Evolutionary conservation across 2,888 invertebrate species (phyloP).

Genomic region (Eupithecia pulchellata): DNA sequence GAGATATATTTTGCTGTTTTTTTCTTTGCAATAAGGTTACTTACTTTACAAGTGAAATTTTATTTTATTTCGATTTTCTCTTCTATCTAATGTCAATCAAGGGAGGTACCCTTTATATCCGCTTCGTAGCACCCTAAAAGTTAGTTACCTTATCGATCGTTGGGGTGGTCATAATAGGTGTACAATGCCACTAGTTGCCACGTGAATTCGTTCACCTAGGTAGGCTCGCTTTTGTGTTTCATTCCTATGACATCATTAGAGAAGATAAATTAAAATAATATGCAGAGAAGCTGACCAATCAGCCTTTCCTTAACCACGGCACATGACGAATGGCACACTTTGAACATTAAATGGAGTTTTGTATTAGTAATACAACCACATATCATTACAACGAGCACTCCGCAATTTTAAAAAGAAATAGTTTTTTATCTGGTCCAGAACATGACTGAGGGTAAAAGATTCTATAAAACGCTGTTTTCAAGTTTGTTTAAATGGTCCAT

Average conservation of each 20-base stretch:
- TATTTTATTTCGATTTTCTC: background rate
- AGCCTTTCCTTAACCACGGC: background rate
- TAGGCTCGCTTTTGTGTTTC: background rate
- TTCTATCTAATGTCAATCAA: background rate
- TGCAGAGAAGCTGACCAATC: background rate
- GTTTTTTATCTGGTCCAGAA: background rate
- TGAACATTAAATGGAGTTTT: background rate
- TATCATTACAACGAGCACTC: background rate
- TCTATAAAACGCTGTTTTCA: background rate
- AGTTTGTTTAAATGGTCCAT: too few relatives aligned
- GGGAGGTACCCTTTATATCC: background rate
- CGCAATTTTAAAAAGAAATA: background rate
- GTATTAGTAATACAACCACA: background rate
- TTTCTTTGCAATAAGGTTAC: background rate
- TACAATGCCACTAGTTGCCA: slow-evolving; percentile 35
- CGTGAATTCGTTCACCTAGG: background rate
- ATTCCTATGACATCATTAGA: background rate
- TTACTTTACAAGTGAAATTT: background rate
- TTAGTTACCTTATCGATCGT: slow-evolving; percentile 31
- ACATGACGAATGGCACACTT: background rate
- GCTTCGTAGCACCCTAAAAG: slow-evolving; percentile 15
- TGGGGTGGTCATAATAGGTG: slow-evolving; percentile 12
- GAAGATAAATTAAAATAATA: background rate
- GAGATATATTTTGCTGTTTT: background rate
- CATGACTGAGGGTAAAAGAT: background rate